Percentiles rank a stretch among this genome's conserved stretches.
phyloP scores from a whole-genome alignment of 2,888 invertebrate genomes.

The Agriopis leucophaearia region DNA sequence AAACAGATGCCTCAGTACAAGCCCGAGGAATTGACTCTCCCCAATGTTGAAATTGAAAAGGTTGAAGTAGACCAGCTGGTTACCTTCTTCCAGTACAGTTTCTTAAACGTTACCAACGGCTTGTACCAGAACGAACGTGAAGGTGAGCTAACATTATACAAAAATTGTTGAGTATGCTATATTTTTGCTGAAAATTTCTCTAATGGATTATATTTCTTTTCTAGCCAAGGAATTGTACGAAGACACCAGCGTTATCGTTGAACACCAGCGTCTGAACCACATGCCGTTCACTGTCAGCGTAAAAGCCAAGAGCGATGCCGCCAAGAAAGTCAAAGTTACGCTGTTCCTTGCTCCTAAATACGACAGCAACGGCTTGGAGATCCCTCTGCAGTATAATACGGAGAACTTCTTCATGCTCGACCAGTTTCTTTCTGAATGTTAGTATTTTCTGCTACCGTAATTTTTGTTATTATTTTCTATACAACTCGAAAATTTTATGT shows the following conservation, averaged over 20 bases:
- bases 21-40: constrained; percentile 86
- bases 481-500: too few relatives aligned
- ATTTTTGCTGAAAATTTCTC: too few relatives aligned
- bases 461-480: too few relatives aligned
- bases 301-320: constrained; percentile 85
- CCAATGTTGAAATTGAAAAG: constrained; percentile 87
- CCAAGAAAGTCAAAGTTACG: constrained; percentile 83
- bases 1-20: constrained; percentile 87
- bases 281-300: constrained; percentile 89
- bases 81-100: constrained; percentile 89
- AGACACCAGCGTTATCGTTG: constrained; percentile 82
- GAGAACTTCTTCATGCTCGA: constrained; percentile 87
- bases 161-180: too few relatives aligned
- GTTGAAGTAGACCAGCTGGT: constrained; percentile 88
- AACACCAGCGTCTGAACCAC: constrained; percentile 89
- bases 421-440: not conserved
- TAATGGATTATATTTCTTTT: too few relatives aligned
- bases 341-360: constrained; percentile 90
- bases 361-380: constrained; percentile 82
- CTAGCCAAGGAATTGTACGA: constrained; percentile 51
- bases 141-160: constrained; percentile 58
- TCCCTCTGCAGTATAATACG: constrained; percentile 83
- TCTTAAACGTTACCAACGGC: constrained; percentile 84
- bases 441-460: too few relatives aligned
- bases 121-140: constrained; percentile 61